Evolutionary conservation across 2,888 invertebrate genomes (phyloP).

Genomic region (Melanostoma mellinum): DNA sequence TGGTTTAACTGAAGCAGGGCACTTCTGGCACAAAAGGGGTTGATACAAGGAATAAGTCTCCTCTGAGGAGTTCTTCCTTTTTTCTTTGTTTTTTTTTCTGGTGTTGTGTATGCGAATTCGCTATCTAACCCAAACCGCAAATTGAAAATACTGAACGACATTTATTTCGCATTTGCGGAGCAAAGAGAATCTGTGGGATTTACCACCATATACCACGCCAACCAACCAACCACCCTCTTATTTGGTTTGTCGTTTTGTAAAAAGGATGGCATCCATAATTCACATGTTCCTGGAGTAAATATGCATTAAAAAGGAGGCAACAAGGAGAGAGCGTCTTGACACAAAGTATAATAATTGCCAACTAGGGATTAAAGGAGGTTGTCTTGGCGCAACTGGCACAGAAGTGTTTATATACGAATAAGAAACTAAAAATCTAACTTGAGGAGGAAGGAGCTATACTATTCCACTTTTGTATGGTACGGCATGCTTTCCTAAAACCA

Average conservation of each 20-base stretch:
- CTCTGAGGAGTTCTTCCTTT: slow-evolving; percentile 12
- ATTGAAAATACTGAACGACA: slow-evolving; percentile 58
- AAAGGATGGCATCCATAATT: slow-evolving; percentile 61
- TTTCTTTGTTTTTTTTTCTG: slow-evolving; percentile 14
- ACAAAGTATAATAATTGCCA: slow-evolving; percentile 70
- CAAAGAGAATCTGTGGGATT: slow-evolving; percentile 48
- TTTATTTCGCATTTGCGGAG: slow-evolving; percentile 56
- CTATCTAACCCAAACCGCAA: slow-evolving; percentile 42
- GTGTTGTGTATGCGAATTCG: slow-evolving; percentile 30
- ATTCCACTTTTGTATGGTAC: slow-evolving; percentile 41
- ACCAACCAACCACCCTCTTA: neutral
- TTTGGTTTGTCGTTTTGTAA: slow-evolving; percentile 24
- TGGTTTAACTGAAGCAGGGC: slow-evolving; percentile 9
- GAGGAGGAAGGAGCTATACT: slow-evolving; percentile 38
- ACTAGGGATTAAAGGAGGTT: slow-evolving; percentile 60
- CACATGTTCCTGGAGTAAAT: slow-evolving; percentile 67
- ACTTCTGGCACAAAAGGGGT: slow-evolving; percentile 19
- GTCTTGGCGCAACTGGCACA: slow-evolving; percentile 29
- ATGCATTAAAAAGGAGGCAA: slow-evolving; percentile 55
- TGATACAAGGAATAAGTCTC: slow-evolving; percentile 26
- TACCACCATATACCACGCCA: slow-evolving; percentile 3
- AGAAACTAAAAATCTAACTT: slow-evolving; percentile 35
- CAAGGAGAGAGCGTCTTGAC: slow-evolving; percentile 47
- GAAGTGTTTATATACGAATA: neutral
- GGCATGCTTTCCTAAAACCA: slow-evolving; percentile 59